Base-by-base conservation (phyloP, 2,888 invertebrate species). In the Brachyptera putata region DNA sequence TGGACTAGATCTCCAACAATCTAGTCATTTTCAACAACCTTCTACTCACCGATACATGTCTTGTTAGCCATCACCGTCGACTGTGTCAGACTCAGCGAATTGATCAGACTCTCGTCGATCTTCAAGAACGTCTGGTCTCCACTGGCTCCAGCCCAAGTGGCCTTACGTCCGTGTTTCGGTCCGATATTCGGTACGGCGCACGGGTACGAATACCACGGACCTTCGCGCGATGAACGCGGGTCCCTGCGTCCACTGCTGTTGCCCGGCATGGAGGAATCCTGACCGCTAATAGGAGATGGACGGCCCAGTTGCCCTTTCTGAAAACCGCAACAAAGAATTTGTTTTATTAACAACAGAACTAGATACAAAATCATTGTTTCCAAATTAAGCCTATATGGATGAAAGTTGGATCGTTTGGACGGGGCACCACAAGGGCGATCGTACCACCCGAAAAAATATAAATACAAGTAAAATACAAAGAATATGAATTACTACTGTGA, bases 51-150 rank as follows among this genome's bases (percentile, higher is more conserved):
- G 68, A 95, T 91, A 59, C 86, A 87, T 69, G 84, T 85, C 71
- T 83, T 86, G 72, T 94, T 94, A 9, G 95, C 92, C 66, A 94
- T 89, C 43, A 96, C 89, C 59, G 90, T 91, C 24, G 95, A 89
- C 68, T 89, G 88, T 48, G 90, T 84, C 61, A 97, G 80, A 69
- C 90, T 91, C 66, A 91, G 87, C 0, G 92, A 88, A 73, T 95
- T 95, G 64, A 97, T 91, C n/a, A 95, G 79, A 1, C 89, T 87
- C 74, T 96, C 95, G 66, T 95, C 94, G 57, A 95, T 85, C 74
- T 91, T 91, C 53, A 96, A 81, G 72, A 91, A 95, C 1, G 97
- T 98, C 75, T 94, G 92, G 77, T 98, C 97, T 0, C 94, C 95
- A n/a, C 92, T 91, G 3, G 96, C 95, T 1, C 91, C 89, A 14